These are phyloP conservation scores for Pandion haliaetus DNA, from an alignment of 2,113 vertebrate species.

Conservation along the genomic window DNA sequence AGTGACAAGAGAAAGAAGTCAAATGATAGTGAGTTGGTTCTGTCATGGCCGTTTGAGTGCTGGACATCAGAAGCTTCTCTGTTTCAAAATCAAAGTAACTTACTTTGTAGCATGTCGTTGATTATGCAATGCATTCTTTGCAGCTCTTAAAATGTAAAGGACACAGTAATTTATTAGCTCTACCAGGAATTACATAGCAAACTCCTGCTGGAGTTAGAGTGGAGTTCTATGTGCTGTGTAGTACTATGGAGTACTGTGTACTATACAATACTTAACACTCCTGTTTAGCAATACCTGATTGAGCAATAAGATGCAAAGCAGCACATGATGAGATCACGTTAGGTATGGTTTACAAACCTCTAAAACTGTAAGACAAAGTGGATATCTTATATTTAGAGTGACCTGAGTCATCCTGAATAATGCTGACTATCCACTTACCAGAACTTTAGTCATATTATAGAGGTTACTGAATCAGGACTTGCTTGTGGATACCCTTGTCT, in stretches of 20 bases:
- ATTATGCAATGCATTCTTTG: background rate
- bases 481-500: background rate
- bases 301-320: background rate
- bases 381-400: background rate
- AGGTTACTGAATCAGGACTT: slow-evolving; percentile 1
- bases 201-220: background rate
- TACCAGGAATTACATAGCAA: background rate
- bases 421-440: background rate
- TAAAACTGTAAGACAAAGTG: background rate
- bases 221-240: background rate
- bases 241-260: background rate
- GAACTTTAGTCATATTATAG: background rate
- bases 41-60: background rate
- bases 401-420: background rate
- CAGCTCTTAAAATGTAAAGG: background rate
- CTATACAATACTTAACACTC: background rate
- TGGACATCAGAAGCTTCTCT: background rate
- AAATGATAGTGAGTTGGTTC: background rate
- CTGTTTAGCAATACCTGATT: background rate
- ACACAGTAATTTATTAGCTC: background rate
- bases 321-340: background rate
- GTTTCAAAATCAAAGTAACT: background rate
- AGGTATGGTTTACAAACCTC: background rate
- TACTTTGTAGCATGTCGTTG: background rate
- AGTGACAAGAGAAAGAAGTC: background rate